phyloP scores from a whole-genome alignment of 2,888 invertebrate species.

The Anarsia innoxiella region DNA sequence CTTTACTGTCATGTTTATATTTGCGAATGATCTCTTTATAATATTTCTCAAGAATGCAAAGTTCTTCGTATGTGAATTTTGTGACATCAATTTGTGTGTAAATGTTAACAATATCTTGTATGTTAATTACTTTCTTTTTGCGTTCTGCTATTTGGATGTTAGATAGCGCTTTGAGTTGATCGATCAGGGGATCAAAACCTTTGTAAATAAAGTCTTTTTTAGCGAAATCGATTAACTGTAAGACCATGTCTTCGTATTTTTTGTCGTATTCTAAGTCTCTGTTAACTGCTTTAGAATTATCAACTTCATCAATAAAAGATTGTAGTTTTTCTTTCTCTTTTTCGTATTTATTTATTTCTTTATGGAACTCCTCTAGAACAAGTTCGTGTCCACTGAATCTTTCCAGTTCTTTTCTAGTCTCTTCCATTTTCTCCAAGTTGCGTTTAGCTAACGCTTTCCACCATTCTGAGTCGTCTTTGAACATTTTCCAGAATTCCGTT shows the following conservation, averaged over 20 bases:
- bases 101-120: constrained; percentile 57
- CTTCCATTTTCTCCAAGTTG: constrained; percentile 65
- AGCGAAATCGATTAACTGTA: constrained; percentile 62
- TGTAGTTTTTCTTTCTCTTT: constrained; percentile 54
- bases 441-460: constrained; percentile 66
- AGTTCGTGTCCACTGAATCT: constrained; percentile 64
- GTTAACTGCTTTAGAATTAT: constrained; percentile 52
- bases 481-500: constrained; percentile 60
- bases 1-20: constrained; percentile 37
- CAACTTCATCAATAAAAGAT: constrained; percentile 61
- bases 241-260: constrained; percentile 65
- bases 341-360: constrained; percentile 48
- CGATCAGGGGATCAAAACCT: constrained; percentile 68
- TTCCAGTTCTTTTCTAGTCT: constrained; percentile 57
- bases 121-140: constrained; percentile 47
- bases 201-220: constrained; percentile 64
- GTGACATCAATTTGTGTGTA: constrained; percentile 60
- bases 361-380: constrained; percentile 52
- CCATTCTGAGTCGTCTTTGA: constrained; percentile 65
- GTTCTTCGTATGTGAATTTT: constrained; percentile 61
- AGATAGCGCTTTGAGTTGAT: constrained; percentile 52
- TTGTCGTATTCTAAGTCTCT: constrained; percentile 59
- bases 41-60: constrained; percentile 61
- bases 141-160: constrained; percentile 48
- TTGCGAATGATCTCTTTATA: constrained; percentile 64